phyloP scores from a whole-genome alignment of 2,797 vertebrate species.

The Anguilla anguilla region DNA sequence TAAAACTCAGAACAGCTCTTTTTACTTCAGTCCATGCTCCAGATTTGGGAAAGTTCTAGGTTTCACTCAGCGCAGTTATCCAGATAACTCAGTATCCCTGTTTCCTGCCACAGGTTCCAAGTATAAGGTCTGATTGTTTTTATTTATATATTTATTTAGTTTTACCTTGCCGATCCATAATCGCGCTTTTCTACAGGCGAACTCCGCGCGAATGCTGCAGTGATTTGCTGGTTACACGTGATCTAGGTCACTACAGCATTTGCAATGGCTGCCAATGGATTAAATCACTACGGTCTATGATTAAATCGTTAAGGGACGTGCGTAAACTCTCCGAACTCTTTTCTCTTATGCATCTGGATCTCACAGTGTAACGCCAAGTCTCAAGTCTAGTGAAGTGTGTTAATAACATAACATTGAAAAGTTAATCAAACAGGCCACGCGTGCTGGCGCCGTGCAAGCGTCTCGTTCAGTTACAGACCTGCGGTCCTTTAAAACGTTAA shows the following conservation, averaged over 20 bases:
- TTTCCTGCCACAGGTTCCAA: too few species aligned
- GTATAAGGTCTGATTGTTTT: too few species aligned
- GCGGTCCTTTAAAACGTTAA: too few species aligned
- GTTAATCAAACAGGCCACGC: not conserved
- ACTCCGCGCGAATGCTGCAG: not conserved
- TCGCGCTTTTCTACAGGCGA: not conserved
- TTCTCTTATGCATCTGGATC: not conserved
- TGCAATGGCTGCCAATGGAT: not conserved
- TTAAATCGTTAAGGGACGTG: too few species aligned
- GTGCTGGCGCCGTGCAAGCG: not conserved
- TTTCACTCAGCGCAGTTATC: too few species aligned
- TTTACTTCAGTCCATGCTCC: too few species aligned
- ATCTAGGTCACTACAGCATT: not conserved
- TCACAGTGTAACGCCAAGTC: not conserved
- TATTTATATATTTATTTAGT: too few species aligned
- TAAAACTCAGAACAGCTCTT: too few species aligned
- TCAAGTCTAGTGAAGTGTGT: not conserved
- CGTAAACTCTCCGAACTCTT: not conserved
- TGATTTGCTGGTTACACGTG: not conserved
- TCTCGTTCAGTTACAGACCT: too few species aligned
- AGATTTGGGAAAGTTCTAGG: too few species aligned
- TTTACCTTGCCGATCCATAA: not conserved
- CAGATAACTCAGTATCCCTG: too few species aligned
- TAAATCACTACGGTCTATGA: not conserved
- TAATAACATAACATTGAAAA: not conserved